phyloP scores from a whole-genome alignment of 2,888 invertebrate genomes.

The Automeris io region DNA sequence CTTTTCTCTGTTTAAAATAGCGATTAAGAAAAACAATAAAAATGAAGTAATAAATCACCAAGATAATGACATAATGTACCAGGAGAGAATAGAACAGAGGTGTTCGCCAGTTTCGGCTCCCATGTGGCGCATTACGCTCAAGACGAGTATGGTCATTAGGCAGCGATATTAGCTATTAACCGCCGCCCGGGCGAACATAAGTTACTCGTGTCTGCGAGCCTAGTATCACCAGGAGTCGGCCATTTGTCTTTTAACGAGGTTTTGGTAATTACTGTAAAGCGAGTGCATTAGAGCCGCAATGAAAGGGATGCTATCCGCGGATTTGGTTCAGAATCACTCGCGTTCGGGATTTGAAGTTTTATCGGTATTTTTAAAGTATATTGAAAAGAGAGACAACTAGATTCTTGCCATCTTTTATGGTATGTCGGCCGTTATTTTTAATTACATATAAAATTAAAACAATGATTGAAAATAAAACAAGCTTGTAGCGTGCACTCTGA shows the following conservation, averaged over 20 bases:
- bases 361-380: no score
- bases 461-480: no score
- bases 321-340: background rate
- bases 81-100: conserved; percentile 35
- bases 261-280: conserved; percentile 28
- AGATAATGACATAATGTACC: no score
- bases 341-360: background rate
- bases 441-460: no score
- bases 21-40: conserved; percentile 9
- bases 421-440: no score
- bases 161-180: conserved; percentile 76
- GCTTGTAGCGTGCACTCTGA: no score
- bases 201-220: conserved; percentile 42
- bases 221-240: conserved; percentile 11
- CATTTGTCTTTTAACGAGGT: conserved; percentile 54
- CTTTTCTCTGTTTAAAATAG: no score
- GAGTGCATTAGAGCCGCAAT: background rate
- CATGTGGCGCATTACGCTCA: conserved; percentile 66
- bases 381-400: no score
- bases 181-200: conserved; percentile 56
- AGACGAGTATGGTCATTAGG: conserved; percentile 74
- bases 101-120: conserved; percentile 38
- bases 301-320: background rate
- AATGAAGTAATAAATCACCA: conserved; percentile 22
- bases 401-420: no score